A percentile compares a stretch with the other conserved stretches of the same genome.
phyloP scores from a whole-genome alignment of 2,797 vertebrate species.

The Loriculus beryllinus region DNA sequence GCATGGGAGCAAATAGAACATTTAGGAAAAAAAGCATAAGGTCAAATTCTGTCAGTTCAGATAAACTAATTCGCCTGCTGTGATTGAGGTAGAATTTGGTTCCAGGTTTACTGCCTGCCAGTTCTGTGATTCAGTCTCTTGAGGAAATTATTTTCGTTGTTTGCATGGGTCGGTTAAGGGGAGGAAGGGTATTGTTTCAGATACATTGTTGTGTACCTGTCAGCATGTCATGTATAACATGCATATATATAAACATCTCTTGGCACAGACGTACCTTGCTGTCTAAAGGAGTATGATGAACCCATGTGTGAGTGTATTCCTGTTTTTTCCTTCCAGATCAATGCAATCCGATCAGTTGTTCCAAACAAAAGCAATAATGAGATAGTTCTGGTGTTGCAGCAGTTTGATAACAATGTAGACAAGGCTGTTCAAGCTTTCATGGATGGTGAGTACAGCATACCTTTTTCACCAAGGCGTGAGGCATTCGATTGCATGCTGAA shows the following conservation, averaged over 20 bases:
- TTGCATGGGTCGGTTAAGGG: not conserved
- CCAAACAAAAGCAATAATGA: conserved; percentile 82
- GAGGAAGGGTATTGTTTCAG: not conserved
- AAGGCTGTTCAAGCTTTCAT: conserved; percentile 81
- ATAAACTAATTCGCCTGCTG: not conserved
- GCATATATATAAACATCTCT: not conserved
- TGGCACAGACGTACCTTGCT: not conserved
- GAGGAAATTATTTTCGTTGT: not conserved
- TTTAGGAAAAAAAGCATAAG: not conserved
- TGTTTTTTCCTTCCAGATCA: conserved; percentile 70
- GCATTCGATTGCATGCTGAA: not conserved
- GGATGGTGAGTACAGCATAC: conserved; percentile 71
- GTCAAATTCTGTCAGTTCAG: not conserved
- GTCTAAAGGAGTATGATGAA: not conserved
- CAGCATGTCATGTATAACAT: accelerated
- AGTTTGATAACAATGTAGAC: conserved; percentile 81
- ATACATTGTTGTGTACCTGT: not conserved
- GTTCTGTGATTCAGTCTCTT: not conserved
- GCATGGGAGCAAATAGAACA: not conserved
- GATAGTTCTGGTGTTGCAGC: conserved; percentile 80
- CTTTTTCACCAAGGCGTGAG: not conserved
- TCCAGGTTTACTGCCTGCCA: not conserved
- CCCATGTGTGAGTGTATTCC: not conserved
- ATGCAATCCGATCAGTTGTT: conserved; percentile 77
- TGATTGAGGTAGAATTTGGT: not conserved